These are phyloP conservation scores for Pseudoatta argentina DNA, from an alignment of 1,140 invertebrate species.

Conservation along the genomic window DNA sequence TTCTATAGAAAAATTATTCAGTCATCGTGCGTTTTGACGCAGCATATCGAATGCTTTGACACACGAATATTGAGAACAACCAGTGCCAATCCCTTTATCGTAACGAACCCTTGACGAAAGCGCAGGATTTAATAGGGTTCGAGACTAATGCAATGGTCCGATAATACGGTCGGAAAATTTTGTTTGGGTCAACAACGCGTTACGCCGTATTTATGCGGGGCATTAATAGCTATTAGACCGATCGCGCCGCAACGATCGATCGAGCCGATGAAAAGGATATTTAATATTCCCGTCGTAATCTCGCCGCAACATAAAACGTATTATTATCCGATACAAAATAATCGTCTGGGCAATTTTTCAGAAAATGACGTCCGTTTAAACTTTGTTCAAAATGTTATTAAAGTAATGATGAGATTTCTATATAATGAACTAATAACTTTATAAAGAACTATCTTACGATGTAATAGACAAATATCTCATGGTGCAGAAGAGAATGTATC, in stretches of 20 bases:
- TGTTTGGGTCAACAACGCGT: constrained; percentile 61
- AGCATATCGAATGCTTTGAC: neutral
- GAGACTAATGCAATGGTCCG: constrained; percentile 24
- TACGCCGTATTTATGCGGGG: constrained; percentile 52
- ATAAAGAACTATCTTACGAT: neutral
- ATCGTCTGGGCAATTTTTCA: neutral
- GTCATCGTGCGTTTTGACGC: neutral
- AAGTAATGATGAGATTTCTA: neutral
- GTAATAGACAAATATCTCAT: neutral
- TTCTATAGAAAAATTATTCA: neutral
- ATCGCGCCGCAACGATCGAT: constrained; percentile 36
- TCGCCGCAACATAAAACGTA: neutral
- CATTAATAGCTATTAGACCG: constrained; percentile 53
- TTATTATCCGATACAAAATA: neutral
- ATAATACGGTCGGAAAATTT: constrained; percentile 56
- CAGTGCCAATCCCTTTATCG: constrained; percentile 5
- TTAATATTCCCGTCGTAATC: constrained; percentile 47
- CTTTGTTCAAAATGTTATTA: neutral
- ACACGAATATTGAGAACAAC: neutral
- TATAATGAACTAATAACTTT: neutral
- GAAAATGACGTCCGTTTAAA: neutral
- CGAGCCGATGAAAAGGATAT: constrained; percentile 14
- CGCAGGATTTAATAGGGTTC: constrained; percentile 28
- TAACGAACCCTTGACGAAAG: constrained; percentile 52
- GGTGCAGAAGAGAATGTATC: neutral